phyloP scores from a whole-genome alignment of 2,113 vertebrate genomes.

The Patagioenas fasciata region DNA sequence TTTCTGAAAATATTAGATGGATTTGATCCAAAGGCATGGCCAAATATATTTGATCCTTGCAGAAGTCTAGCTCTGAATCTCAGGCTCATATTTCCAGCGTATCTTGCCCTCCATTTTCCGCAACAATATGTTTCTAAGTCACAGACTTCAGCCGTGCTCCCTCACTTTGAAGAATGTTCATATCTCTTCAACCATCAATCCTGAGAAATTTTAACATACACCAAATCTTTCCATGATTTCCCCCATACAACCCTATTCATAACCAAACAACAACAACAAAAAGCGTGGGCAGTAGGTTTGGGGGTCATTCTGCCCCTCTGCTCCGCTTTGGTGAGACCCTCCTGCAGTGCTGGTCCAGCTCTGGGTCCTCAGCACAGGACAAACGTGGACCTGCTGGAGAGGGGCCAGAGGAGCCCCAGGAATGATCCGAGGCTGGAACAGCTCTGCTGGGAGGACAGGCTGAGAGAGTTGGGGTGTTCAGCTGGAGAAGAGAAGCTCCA shows the following conservation, averaged over 20 bases:
- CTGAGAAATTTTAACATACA: background rate
- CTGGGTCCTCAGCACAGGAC: too few species aligned
- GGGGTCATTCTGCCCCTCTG: too few species aligned
- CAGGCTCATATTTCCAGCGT: rapidly evolving
- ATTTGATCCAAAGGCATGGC: background rate
- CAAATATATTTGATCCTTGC: background rate
- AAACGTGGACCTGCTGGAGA: too few species aligned
- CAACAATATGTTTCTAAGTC: background rate
- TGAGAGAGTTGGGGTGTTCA: too few species aligned
- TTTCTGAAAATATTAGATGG: background rate
- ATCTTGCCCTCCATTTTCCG: background rate
- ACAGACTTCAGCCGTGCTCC: background rate
- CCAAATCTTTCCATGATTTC: background rate
- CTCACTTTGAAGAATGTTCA: background rate
- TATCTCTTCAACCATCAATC: background rate
- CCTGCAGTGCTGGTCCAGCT: too few species aligned
- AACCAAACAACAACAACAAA: too few species aligned
- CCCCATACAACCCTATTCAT: background rate
- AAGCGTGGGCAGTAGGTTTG: too few species aligned
- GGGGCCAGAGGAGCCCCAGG: too few species aligned
- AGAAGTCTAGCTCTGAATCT: background rate
- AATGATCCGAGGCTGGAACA: too few species aligned
- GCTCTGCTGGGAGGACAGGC: too few species aligned
- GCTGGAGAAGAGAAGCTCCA: too few species aligned
- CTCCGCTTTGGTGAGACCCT: too few species aligned